These are phyloP conservation scores for Synergus gifuensis DNA, from an alignment of 2,888 invertebrate genomes.

Conservation along the genomic window DNA sequence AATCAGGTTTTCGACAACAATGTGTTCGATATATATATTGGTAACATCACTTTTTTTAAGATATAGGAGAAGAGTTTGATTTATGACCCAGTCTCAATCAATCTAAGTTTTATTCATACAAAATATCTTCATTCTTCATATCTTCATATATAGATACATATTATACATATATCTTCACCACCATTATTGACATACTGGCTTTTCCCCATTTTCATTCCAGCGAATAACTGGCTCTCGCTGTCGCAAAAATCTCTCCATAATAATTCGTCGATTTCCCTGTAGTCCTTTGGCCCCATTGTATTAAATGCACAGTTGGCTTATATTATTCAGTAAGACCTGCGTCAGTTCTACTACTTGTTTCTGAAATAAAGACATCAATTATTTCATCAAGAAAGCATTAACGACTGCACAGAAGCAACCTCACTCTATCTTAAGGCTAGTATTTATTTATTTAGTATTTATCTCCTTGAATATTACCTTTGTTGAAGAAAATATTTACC, in stretches of 20 bases:
- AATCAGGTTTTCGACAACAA: too few species aligned
- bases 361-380: slow-evolving; percentile 31
- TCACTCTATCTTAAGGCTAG: too few species aligned
- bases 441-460: too few species aligned
- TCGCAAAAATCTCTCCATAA: not conserved
- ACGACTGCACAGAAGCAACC: too few species aligned
- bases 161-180: not conserved
- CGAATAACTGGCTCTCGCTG: not conserved
- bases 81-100: not conserved
- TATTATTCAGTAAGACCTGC: not conserved
- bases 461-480: too few species aligned
- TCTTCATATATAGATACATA: too few species aligned
- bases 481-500: too few species aligned
- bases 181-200: not conserved
- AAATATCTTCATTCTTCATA: not conserved
- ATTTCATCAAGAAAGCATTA: not conserved
- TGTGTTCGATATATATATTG: too few species aligned
- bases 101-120: not conserved
- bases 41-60: too few species aligned
- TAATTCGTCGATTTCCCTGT: slow-evolving; percentile 1
- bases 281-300: not conserved
- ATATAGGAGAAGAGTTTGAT: not conserved
- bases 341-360: not conserved
- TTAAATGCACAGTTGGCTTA: not conserved
- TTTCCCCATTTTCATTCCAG: not conserved